Percentiles rank a stretch among this genome's conserved stretches.
Evolutionary conservation across 2,797 vertebrate species (phyloP).

Genomic region (Selene dorsalis): DNA sequence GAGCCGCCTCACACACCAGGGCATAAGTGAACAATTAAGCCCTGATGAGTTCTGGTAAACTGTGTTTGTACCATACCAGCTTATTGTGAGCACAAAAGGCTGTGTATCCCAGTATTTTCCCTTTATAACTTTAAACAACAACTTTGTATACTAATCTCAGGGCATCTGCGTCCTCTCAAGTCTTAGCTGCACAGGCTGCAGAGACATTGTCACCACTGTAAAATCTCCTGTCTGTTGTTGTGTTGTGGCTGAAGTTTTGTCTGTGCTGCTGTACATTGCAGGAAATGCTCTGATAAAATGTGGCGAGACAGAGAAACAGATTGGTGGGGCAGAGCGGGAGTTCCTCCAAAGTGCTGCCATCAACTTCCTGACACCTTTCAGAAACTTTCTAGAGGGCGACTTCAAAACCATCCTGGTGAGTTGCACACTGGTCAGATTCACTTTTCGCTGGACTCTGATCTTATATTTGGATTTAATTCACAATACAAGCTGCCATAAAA

Average conservation of each 20-base stretch:
- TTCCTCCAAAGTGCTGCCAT: conserved; percentile 95
- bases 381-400: conserved; percentile 98
- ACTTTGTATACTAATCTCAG: neutral
- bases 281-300: conserved; percentile 98
- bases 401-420: conserved; percentile 99
- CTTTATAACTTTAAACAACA: conserved; percentile 3
- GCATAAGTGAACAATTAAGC: neutral
- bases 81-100: too few species aligned
- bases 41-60: neutral
- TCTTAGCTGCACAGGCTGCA: neutral
- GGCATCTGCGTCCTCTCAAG: neutral
- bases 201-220: neutral
- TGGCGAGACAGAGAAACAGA: conserved; percentile 96
- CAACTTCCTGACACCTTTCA: conserved; percentile 97
- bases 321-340: conserved; percentile 95
- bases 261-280: conserved; percentile 70
- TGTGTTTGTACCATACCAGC: neutral
- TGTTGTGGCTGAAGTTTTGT: conserved; percentile 17
- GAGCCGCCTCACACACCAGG: neutral
- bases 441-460: neutral
- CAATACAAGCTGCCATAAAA: neutral
- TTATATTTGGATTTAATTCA: conserved; percentile 7
- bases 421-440: conserved; percentile 7
- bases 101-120: too few species aligned
- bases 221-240: neutral